Percentiles rank a stretch among this genome's conserved stretches.
phyloP scores from a whole-genome alignment of 2,113 vertebrate genomes.

The Butastur rufipennis region DNA sequence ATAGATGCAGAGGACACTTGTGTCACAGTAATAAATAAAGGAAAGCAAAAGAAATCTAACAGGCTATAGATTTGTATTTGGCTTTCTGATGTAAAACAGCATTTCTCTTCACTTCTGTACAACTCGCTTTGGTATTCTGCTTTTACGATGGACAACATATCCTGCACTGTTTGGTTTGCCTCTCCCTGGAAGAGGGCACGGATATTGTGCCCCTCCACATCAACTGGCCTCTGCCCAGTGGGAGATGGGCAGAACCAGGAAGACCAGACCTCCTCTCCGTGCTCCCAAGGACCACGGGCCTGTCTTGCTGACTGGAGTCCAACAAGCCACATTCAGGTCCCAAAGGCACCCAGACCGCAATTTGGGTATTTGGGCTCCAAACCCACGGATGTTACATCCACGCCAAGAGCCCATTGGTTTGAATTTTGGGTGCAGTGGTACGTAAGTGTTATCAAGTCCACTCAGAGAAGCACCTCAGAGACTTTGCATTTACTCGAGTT shows the following conservation, averaged over 20 bases:
- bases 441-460: background rate
- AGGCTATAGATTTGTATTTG: background rate
- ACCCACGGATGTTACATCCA: rapidly evolving
- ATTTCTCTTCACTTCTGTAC: background rate
- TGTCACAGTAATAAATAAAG: constrained; percentile 7
- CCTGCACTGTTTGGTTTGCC: background rate
- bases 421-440: background rate
- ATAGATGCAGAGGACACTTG: constrained; percentile 3
- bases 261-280: background rate
- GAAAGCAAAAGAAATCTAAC: background rate
- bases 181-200: background rate
- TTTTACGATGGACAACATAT: rapidly evolving
- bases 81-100: background rate
- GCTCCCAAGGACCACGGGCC: background rate
- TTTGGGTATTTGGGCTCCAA: background rate
- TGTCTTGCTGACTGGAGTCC: background rate
- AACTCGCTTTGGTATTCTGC: background rate
- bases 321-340: background rate
- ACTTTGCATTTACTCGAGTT: background rate
- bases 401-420: background rate
- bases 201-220: background rate
- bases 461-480: background rate
- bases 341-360: background rate
- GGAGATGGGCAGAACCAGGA: background rate
- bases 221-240: background rate